Evolutionary conservation across 2,113 vertebrate genomes (phyloP), one percentile per base, ranked within the genome.

Genomic region (Lonchura striata): DNA sequence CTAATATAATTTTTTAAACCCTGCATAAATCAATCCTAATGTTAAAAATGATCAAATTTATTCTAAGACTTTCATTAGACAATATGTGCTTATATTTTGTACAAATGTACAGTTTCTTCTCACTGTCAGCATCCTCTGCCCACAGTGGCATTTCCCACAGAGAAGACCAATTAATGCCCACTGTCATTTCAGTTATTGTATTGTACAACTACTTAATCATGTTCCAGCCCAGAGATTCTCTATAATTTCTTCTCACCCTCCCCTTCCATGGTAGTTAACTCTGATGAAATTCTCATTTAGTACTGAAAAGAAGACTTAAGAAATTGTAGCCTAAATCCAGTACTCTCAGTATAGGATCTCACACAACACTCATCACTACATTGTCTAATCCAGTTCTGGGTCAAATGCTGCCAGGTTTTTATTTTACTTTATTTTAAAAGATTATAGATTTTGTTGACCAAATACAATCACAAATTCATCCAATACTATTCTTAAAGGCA

Each of bases 191-290:
- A 39, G 59, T 87, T 82, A 53, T 69, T 17, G 2, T 69, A 41
- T 66, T 82, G 90, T 86, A 69, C 7, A 59, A 81, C 61, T 71
- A 89, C 80, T 92, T 77, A 92, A 92, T 96, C 88, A 96, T 44
- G 61, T 86, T 96, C 65, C 94, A 92, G 72, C 42, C 53, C 92
- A 90, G 83, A 95, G 90, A 80, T 70, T 88, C 69, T 74, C 49
- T 74, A 15, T 44, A 77, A 80, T 93, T 93, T 95, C 79, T 83
- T 79, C 50, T 90, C 59, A 30, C 39, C 46, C 44, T 81, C 27
- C 64, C 60, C 47, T 92, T 94, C 56, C 65, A 68, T 0, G 3
- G 65, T 37, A 76, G 70, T 89, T 85, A 85, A 71, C 44, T 82
- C 66, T 64, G 76, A 83, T 56, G 56, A 94, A 86, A 93, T 95